Evolutionary conservation across 2,113 vertebrate species (phyloP).

Genomic region (Mus spicilegus): DNA sequence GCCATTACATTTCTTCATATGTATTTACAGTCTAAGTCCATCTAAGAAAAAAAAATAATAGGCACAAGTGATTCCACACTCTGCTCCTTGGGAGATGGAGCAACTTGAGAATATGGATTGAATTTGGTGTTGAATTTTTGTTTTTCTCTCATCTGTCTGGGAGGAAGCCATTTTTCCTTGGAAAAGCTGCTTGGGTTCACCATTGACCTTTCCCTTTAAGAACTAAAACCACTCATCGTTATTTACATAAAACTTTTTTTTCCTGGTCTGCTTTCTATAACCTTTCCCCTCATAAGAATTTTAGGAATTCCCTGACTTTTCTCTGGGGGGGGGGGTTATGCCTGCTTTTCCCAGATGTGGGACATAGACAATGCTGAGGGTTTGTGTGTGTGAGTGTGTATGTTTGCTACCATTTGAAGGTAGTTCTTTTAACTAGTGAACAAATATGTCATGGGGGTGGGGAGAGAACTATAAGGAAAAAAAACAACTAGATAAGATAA

Average conservation of each 20-base stretch:
- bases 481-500: conserved; percentile 70
- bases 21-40: background rate
- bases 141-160: conserved; percentile 78
- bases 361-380: conserved; percentile 74
- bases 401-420: conserved; percentile 77
- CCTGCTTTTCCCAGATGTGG: conserved; percentile 86
- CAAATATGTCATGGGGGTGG: conserved; percentile 48
- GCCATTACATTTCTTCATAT: background rate
- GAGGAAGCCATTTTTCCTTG: conserved; percentile 80
- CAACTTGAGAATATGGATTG: conserved; percentile 40
- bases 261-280: conserved; percentile 86
- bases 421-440: conserved; percentile 70
- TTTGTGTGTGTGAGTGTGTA: background rate
- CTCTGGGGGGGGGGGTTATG: conserved; percentile 82
- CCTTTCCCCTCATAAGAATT: conserved; percentile 90
- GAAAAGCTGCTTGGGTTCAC: conserved; percentile 75
- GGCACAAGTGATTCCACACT: background rate
- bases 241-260: conserved; percentile 88
- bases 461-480: conserved; percentile 61
- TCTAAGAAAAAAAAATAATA: background rate
- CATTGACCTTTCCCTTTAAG: conserved; percentile 83
- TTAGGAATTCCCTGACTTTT: conserved; percentile 88
- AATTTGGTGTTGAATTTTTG: conserved; percentile 62
- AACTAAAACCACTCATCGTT: conserved; percentile 89
- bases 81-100: conserved; percentile 2